Conservation (phyloP, 2,888 invertebrate genomes). For the Coleophora deauratella region DNA sequence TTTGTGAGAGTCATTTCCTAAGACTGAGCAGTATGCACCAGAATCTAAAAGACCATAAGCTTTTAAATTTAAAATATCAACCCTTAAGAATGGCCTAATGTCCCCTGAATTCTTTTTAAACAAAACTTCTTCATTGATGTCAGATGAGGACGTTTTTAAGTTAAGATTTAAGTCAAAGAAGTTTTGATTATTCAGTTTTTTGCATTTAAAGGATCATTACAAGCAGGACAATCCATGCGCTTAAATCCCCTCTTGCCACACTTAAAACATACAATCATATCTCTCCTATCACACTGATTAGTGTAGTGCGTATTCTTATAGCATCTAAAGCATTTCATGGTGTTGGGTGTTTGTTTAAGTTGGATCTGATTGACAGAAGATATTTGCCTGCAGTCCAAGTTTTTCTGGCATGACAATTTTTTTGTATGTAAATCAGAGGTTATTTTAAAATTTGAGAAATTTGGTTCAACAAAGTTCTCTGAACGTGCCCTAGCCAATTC, state of each 20-base stretch:
- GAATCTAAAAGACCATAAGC: constrained; percentile 1
- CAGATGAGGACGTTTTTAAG: background rate
- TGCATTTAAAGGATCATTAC: too few relatives aligned
- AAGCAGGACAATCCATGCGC: background rate
- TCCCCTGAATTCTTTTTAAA: constrained; percentile 8
- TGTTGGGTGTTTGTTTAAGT: background rate
- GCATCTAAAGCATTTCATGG: constrained; percentile 1
- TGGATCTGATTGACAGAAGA: background rate
- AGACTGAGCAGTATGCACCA: constrained; percentile 1
- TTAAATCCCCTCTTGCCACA: constrained; percentile 5
- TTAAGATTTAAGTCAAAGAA: background rate
- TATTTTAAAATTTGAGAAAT: too few relatives aligned
- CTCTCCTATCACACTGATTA: constrained; percentile 7
- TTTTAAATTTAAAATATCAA: background rate
- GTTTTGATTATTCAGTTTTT: constrained; percentile 10
- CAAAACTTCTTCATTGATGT: constrained; percentile 10
- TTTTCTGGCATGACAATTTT: constrained; percentile 5
- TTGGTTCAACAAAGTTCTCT: constrained; percentile 13
- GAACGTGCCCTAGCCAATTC: constrained; percentile 9
- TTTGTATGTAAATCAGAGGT: constrained; percentile 1
- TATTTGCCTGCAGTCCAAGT: background rate
- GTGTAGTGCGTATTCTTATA: constrained; percentile 8
- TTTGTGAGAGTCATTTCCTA: background rate
- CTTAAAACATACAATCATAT: constrained; percentile 10
- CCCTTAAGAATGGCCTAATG: background rate